These are phyloP conservation scores for Holotrichia oblita DNA, from an alignment of 1,140 invertebrate genomes.

Conservation along the genomic window DNA sequence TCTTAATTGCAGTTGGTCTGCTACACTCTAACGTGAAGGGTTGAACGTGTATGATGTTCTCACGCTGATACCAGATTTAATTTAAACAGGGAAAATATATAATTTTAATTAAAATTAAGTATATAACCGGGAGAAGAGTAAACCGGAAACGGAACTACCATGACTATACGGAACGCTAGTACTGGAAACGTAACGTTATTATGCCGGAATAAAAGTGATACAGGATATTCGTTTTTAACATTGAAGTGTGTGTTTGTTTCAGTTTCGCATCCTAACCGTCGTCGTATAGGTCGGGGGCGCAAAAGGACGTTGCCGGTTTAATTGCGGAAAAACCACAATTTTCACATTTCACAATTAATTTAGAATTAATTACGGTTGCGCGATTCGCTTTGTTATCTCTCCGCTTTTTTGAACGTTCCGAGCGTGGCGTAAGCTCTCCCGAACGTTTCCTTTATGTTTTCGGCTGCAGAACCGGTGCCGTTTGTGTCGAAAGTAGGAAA, in stretches of 20 bases:
- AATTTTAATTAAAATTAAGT: slow-evolving; percentile 3
- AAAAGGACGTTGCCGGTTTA: background rate
- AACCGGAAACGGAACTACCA: background rate
- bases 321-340: slow-evolving; percentile 28
- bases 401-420: too few species aligned
- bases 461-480: too few species aligned
- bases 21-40: too few species aligned
- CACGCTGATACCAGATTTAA: background rate
- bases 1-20: slow-evolving; percentile 53
- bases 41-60: background rate
- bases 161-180: background rate
- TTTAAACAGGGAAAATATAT: background rate
- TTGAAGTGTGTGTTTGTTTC: too few species aligned
- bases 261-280: background rate
- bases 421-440: too few species aligned
- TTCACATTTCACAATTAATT: slow-evolving; percentile 18
- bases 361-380: too few species aligned
- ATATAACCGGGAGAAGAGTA: background rate
- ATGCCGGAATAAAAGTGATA: background rate
- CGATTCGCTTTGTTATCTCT: too few species aligned
- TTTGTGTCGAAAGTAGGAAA: too few species aligned
- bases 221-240: too few species aligned
- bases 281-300: background rate
- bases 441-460: too few species aligned
- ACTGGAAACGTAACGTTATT: slow-evolving; percentile 5